Base-by-base conservation (phyloP, 2,113 vertebrate species). In the Eurypyga helias region DNA sequence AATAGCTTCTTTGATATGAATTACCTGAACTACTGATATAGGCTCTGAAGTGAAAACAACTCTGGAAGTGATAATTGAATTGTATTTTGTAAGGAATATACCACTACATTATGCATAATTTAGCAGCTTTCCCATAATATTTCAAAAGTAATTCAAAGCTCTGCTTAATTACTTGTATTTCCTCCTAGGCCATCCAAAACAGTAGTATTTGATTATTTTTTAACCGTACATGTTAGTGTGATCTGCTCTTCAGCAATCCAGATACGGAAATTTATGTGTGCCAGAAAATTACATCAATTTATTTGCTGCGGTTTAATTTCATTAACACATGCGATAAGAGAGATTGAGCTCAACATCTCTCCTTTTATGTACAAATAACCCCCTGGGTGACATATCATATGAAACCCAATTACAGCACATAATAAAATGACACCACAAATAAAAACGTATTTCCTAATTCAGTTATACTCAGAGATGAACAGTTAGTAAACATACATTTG, bases 301-400 rank as follows among this genome's bases (percentile, higher is more conserved):
- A 97, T 96, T 97, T 96, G 64, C 64, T n/a, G 54, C 16, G 85
- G 66, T 90, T 97, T 98, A 92, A 95, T 97, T 97, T 96, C 72
- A 93, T 96, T 96, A 97, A 93, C 67, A 66, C 70, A 55, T 5
- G 57, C 11, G 33, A 93, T 93, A 79, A 96, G 75, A 93, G 43
- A 43, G 52, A 95, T n/a, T 96, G 62, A 91, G 52, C 3, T 93
- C 67, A 72, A 83, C 64, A 85, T 73, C 65, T 41, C 87, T 96
- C 92, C 49, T 93, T 96, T 90, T 96, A 92, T 83, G 89, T 96
- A 85, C 78, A 95, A 89, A 82, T 89, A 95, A 90, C 82, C 58
- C 78, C 86, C 48, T 4, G 33, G 38, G 88, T 78, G 64, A 81
- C 72, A 81, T 80, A 91, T n/a, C 33, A 46, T 31, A 84, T 85